Evolutionary conservation across 2,113 vertebrate species (phyloP), one percentile per base, ranked within the genome.

Genomic region (Dasyprocta punctata): DNA sequence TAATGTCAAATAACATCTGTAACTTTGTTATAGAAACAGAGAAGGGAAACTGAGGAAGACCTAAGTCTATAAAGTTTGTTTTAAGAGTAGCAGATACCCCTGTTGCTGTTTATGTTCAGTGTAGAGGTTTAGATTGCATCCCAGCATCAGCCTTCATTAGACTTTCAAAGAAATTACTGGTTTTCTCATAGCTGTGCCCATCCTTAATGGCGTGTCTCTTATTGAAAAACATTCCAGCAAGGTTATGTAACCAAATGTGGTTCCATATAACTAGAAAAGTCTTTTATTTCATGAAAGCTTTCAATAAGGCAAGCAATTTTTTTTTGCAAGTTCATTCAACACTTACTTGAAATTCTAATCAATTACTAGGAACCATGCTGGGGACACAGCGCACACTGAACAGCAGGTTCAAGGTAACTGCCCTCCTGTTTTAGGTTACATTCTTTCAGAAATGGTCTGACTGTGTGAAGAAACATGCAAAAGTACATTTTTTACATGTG

Each of bases 331-430:
- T 38, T 58, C 49, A 83, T 75, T 78, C 17, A 54, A 56, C 5
- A 75, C 0, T 41, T 9, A 38, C 67, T 44, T 83, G 19, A n/a
- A 44, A 16, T 71, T 90, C 17, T 63, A 63, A 36, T 19, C 24
- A 1, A 14, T n/a, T 83, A n/a, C 30, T 9, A 80, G 6, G 11
- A 89, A n/a, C 20, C 13, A 19, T 56, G 47, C 17, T 11, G 16
- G 65, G 16, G n/a, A 6, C 22, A 20, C n/a, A 16, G 30, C 22
- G 56, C 1, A 4, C 1, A 26, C 5, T 1, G 24, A 1, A 5
- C 52, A 86, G 3, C 10, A 83, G 19, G 33, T 58, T 13, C 5
- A 12, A 67, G 17, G 12, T 6, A 38, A 83, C 0, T 5, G 5
- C 8, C 24, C 30, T 2, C 28, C 8, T 44, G 58, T 52, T n/a